Percentiles rank a stretch among this genome's conserved stretches.
phyloP scores from a whole-genome alignment of 92 coral and sea anemone genomes.

The Scolanthus callimorphus region DNA sequence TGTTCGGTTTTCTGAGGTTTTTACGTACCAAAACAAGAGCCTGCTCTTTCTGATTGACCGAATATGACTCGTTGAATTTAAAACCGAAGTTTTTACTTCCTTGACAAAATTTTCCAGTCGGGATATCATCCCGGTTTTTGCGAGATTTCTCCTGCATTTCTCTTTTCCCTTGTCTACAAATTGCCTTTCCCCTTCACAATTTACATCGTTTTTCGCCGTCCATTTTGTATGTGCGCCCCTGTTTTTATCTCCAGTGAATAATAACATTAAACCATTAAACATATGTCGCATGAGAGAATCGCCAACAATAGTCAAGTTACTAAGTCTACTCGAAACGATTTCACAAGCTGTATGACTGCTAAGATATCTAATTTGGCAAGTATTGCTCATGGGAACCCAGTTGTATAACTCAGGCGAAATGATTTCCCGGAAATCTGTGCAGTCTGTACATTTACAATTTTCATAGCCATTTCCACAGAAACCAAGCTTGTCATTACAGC shows the following conservation, averaged over 20 bases:
- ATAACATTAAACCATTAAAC: conserved; percentile 45
- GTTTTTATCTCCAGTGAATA: conserved; percentile 39
- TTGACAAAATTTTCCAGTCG: conserved; percentile 32
- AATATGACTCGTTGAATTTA: conserved; percentile 41
- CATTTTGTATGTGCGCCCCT: no score
- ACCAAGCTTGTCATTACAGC: conserved; percentile 54
- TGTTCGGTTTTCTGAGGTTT: conserved; percentile 34
- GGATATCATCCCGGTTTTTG: conserved; percentile 3
- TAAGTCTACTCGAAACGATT: conserved; percentile 28
- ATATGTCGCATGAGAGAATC: conserved; percentile 72
- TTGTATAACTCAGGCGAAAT: conserved; percentile 48
- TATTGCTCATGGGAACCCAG: conserved; percentile 29
- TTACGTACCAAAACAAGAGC: conserved; percentile 36
- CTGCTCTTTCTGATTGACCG: conserved; percentile 8
- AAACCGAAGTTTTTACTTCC: conserved; percentile 26
- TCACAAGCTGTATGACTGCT: conserved; percentile 55
- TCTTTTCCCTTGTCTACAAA: conserved; percentile 68
- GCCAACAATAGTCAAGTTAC: conserved; percentile 50
- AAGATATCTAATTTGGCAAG: conserved; percentile 43
- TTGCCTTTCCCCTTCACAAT: conserved; percentile 68
- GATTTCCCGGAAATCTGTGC: conserved; percentile 49
- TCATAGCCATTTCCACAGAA: conserved; percentile 36
- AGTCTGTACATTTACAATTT: conserved; percentile 46
- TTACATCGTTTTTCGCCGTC: no score
- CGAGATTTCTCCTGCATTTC: conserved; percentile 30